Base-by-base conservation (phyloP, 2,797 vertebrate genomes). In the Catamblyrhynchus diadema region DNA sequence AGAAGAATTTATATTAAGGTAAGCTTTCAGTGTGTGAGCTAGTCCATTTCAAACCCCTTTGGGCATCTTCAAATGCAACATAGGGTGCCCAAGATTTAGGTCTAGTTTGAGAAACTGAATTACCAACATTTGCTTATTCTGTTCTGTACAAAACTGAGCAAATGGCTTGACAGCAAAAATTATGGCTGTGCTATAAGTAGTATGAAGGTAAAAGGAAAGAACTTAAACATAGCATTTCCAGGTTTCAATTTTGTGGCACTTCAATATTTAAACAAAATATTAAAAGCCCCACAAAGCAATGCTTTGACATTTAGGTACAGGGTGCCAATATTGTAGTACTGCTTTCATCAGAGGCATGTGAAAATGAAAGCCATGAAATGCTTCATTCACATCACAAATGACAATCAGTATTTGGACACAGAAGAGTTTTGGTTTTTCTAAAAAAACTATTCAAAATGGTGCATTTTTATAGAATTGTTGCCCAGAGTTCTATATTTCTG, bases 291-390 rank as follows among this genome's bases (percentile, higher is more conserved):
- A 79, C 32, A 56, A 61, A 89, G 88, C 50, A 77, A 70, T 93
- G 89, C 71, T 89, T 78, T 97, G 97, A 97, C 93, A 94, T 97
- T 97, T 96, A 97, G 88, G 41, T 64, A n/a, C 27, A 88, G 50
- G 53, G 45, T 89, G 47, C 94, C 80, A 94, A 86, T 91, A 95
- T 89, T 85, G 54, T 80, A 56, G 47, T 37, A 24, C 10, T 73
- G 78, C 77, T 90, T 83, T 85, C 81, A 81, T 80, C n/a, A 45
- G 71, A 81, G 65, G 60, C 22, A 56, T 5, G 11, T 42, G 77
- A 82, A 90, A 96, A 91, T 1, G 39, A 82, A 93, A 89, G 60
- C 44, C 32, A 27, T 32, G n/a, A 65, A 87, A 75, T 23, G 35
- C 33, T 94, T 81, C 25, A 48, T 65, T 69, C 61, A 37, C n/a